Evolutionary conservation across 2,797 vertebrate species (phyloP).

Genomic region (Thaleichthys pacificus): DNA sequence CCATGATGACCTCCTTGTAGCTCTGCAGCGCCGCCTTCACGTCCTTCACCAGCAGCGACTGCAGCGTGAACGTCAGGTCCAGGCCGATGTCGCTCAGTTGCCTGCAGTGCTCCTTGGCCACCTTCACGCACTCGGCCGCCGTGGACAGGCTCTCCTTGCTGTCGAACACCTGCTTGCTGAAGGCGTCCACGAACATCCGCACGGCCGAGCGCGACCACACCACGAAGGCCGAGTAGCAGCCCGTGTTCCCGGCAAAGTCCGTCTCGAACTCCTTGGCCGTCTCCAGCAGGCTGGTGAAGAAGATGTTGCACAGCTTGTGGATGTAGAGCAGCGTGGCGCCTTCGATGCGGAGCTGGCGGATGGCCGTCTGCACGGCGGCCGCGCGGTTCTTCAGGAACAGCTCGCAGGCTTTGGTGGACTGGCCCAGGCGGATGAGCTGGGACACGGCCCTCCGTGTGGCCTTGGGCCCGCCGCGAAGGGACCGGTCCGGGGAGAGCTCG

Average conservation of each 20-base stretch:
- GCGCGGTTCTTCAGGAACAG: slow-evolving; percentile 94
- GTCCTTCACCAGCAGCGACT: slow-evolving; percentile 91
- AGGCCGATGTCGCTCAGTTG: slow-evolving; percentile 94
- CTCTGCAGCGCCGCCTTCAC: slow-evolving; percentile 88
- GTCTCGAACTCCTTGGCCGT: slow-evolving; percentile 95
- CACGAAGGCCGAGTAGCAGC: slow-evolving; percentile 96
- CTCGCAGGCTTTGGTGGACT: slow-evolving; percentile 96
- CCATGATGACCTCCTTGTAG: slow-evolving; percentile 97
- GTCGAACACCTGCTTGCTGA: slow-evolving; percentile 97
- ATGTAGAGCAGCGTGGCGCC: slow-evolving; percentile 96
- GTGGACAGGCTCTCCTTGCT: slow-evolving; percentile 97
- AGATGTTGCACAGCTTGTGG: slow-evolving; percentile 97
- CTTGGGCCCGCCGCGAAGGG: slow-evolving; percentile 88
- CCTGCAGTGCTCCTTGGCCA: slow-evolving; percentile 95
- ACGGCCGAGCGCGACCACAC: slow-evolving; percentile 93
- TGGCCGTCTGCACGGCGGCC: slow-evolving; percentile 89
- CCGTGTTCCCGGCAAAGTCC: slow-evolving; percentile 90
- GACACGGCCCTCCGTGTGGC: slow-evolving; percentile 93
- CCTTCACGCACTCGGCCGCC: slow-evolving; percentile 93
- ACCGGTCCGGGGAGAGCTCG: slow-evolving; percentile 93
- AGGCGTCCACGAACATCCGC: slow-evolving; percentile 94
- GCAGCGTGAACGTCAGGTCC: slow-evolving; percentile 95
- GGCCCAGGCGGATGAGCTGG: slow-evolving; percentile 93
- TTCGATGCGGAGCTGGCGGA: slow-evolving; percentile 95
- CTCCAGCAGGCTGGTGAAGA: slow-evolving; percentile 96